phyloP scores from a whole-genome alignment of 2,888 invertebrate genomes.

The Caenorhabditis panamensis region DNA sequence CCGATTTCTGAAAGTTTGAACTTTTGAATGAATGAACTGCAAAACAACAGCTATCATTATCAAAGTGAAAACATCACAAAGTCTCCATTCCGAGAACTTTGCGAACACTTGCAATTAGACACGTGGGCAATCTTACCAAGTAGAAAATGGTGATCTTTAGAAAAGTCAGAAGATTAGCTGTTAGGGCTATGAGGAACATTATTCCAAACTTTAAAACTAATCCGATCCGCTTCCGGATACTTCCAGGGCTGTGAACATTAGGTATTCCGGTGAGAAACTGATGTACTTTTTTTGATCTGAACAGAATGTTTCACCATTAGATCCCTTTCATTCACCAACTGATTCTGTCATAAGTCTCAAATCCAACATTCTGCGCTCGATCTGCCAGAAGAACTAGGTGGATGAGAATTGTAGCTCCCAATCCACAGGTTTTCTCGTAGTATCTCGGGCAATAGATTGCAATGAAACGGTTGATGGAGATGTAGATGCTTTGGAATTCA shows the following conservation, averaged over 20 bases:
- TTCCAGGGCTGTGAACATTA: slow-evolving; percentile 27
- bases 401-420: slow-evolving; percentile 5
- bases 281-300: background rate
- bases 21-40: too few relatives aligned
- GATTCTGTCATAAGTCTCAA: slow-evolving; percentile 20
- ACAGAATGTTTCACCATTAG: background rate
- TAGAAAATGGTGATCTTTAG: slow-evolving; percentile 18
- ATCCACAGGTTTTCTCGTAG: slow-evolving; percentile 24
- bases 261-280: slow-evolving; percentile 14
- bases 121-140: background rate
- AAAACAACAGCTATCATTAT: too few relatives aligned
- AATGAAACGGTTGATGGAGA: slow-evolving; percentile 33
- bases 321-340: background rate
- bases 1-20: slow-evolving; percentile 13
- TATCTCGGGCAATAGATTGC: slow-evolving; percentile 7
- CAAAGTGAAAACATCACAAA: background rate
- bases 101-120: too few relatives aligned
- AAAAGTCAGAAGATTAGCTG: slow-evolving; percentile 26
- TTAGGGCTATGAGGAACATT: slow-evolving; percentile 15
- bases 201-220: background rate
- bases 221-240: slow-evolving; percentile 8
- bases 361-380: background rate
- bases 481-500: slow-evolving; percentile 48
- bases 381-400: background rate
- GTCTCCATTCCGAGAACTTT: too few relatives aligned